Evolutionary conservation across 2,113 vertebrate genomes (phyloP).

Genomic region (Coregonus clupeaformis): DNA sequence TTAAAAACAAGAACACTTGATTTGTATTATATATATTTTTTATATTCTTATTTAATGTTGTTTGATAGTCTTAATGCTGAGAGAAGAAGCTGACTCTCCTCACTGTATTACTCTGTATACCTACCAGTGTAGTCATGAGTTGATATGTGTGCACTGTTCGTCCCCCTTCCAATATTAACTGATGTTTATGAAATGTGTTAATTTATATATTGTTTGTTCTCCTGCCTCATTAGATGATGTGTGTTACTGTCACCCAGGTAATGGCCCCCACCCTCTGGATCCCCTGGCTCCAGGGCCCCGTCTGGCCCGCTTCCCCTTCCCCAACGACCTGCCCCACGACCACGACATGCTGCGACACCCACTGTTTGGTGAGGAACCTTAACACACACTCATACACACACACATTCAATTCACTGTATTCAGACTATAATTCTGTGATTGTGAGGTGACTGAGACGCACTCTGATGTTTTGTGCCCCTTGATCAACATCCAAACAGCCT

Average conservation of each 20-base stretch:
- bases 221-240: slow-evolving; percentile 6
- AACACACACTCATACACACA: not conserved
- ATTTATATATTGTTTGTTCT: too few relatives aligned
- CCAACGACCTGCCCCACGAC: slow-evolving; percentile 92
- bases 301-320: slow-evolving; percentile 93
- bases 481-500: not conserved
- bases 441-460: not conserved
- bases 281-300: slow-evolving; percentile 88
- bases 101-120: too few relatives aligned
- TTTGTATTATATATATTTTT: too few relatives aligned
- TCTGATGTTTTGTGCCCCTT: not conserved
- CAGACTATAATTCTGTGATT: not conserved
- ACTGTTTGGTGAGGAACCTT: slow-evolving; percentile 85
- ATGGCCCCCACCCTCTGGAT: slow-evolving; percentile 91
- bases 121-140: too few relatives aligned
- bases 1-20: too few relatives aligned
- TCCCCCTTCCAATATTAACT: too few relatives aligned
- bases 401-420: not conserved
- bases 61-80: too few relatives aligned
- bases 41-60: too few relatives aligned
- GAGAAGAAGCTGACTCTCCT: too few relatives aligned
- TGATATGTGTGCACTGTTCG: too few relatives aligned
- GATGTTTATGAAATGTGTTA: too few relatives aligned
- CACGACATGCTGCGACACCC: slow-evolving; percentile 98
- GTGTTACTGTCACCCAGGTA: slow-evolving; percentile 71